Base-by-base conservation (phyloP, 35 echinoderm and acorn worm species). In the Eucidaris tribuloides region DNA sequence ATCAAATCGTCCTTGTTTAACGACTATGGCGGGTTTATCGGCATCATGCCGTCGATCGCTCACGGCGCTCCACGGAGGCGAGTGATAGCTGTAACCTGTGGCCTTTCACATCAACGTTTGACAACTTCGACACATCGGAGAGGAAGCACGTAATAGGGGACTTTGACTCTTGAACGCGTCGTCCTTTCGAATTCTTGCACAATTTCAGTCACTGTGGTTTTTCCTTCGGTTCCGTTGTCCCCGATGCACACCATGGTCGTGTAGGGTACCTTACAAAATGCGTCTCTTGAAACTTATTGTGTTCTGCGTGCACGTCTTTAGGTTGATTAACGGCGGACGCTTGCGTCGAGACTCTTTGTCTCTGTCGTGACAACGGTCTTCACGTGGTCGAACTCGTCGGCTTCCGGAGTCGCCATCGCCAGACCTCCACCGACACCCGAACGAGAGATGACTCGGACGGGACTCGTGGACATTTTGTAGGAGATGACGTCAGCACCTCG, bases 1-100 rank as follows among this genome's bases (percentile, higher is more conserved):
- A 61, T 87, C 89, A 42, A 96, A 96, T 18, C 88, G 84, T n/a
- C 93, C 93, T 27, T 86, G 79, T 65, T 71, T 83, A 20, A 89
- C 87, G 7, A 82, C 79, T 0, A 89, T 36, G 0, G 87, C 63
- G 0, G 78, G 68, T 44, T 74, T 74, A 24, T 74, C 68, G 40
- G 68, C 68, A 44, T 74, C 68, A 44, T 74, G 68, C n/a, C 68
- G 68, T 1, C 68, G 68, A 74, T 74, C 68, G 41, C 68, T 74
- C 2, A 44, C 41, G 25, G 68, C 38, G 22, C n/a, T n/a, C n/a
- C n/a, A n/a, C n/a, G n/a, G n/a, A n/a, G n/a, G n/a, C 68, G 28
- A 3, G 68, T 74, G 41, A 74, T 74, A 40, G n/a, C n/a, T n/a
- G 6, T 74, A 14, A 74, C 68, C 37, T 74, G 68, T 20, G 68